These are phyloP conservation scores for Cyanoliseus patagonus DNA, from an alignment of 2,113 vertebrate genomes.

Conservation along the genomic window DNA sequence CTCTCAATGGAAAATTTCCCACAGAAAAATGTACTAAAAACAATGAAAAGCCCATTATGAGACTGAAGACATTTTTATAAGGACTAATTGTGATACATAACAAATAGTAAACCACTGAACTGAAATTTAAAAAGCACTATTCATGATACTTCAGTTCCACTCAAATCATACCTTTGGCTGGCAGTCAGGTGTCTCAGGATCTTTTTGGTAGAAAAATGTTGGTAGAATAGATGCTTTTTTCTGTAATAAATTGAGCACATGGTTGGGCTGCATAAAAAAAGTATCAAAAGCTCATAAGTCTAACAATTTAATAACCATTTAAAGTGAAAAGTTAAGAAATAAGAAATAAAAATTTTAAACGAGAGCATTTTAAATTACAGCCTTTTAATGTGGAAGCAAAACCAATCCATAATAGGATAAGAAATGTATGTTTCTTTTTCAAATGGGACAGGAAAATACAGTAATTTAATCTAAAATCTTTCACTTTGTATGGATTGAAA, in stretches of 20 bases:
- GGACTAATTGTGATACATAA: neutral
- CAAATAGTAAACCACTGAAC: neutral
- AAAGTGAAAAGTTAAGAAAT: neutral
- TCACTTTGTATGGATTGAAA: neutral
- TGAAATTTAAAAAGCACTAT: neutral
- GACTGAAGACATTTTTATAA: neutral
- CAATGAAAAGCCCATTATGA: neutral
- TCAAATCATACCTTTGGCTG: conserved; percentile 47
- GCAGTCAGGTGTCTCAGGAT: neutral
- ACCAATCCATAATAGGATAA: neutral
- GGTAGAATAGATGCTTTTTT: neutral
- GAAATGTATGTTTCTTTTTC: neutral
- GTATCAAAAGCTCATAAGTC: neutral
- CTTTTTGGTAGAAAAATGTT: neutral
- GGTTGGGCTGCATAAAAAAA: conserved; percentile 21
- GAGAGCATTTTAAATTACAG: neutral
- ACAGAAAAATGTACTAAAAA: neutral
- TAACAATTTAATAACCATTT: neutral
- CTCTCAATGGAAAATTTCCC: neutral
- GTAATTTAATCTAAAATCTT: neutral
- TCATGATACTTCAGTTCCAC: neutral
- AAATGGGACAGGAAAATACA: neutral
- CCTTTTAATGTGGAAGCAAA: neutral
- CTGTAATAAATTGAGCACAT: neutral
- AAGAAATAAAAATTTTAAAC: neutral